Conservation (phyloP, 2,797 vertebrate species). For the Micropoecilia bifurca region DNA sequence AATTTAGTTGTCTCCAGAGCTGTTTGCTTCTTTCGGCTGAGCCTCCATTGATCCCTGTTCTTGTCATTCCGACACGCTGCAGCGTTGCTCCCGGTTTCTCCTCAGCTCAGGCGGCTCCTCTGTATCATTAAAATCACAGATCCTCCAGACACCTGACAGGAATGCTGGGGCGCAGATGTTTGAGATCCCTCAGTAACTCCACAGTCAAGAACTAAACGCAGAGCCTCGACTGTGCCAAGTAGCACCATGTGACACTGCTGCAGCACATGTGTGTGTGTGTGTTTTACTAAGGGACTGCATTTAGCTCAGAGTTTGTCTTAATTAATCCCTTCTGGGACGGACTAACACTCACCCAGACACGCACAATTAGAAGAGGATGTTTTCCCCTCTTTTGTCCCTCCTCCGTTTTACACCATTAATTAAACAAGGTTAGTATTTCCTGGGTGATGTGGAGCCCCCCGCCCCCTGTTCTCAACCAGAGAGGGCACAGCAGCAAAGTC, state of each 20-base stretch:
- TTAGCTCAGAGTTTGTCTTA: slow-evolving; percentile 58
- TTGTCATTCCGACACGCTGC: neutral
- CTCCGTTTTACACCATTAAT: slow-evolving; percentile 73
- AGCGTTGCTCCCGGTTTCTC: slow-evolving; percentile 6
- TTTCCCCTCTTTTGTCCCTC: slow-evolving; percentile 41
- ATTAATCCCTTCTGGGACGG: slow-evolving; percentile 70
- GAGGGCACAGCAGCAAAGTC: slow-evolving; percentile 75
- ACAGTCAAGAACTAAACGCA: slow-evolving; percentile 29
- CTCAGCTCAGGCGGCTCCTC: neutral
- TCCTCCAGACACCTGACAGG: neutral
- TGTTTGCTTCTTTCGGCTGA: neutral
- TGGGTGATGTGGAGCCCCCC: slow-evolving; percentile 46
- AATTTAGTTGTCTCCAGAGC: no score
- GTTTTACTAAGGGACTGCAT: slow-evolving; percentile 68
- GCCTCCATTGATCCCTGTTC: neutral
- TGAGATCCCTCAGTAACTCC: slow-evolving; percentile 19
- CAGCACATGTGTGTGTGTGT: slow-evolving; percentile 63
- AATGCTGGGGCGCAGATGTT: neutral
- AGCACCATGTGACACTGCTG: slow-evolving; percentile 35
- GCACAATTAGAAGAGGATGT: slow-evolving; percentile 69
- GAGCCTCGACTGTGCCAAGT: slow-evolving; percentile 29
- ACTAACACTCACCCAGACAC: slow-evolving; percentile 67
- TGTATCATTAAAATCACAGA: slow-evolving; percentile 30
- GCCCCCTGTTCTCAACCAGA: slow-evolving; percentile 41
- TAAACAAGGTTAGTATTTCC: slow-evolving; percentile 70